Evolutionary conservation across 2,888 invertebrate genomes (phyloP).

Genomic region (Chironomus riparius): DNA sequence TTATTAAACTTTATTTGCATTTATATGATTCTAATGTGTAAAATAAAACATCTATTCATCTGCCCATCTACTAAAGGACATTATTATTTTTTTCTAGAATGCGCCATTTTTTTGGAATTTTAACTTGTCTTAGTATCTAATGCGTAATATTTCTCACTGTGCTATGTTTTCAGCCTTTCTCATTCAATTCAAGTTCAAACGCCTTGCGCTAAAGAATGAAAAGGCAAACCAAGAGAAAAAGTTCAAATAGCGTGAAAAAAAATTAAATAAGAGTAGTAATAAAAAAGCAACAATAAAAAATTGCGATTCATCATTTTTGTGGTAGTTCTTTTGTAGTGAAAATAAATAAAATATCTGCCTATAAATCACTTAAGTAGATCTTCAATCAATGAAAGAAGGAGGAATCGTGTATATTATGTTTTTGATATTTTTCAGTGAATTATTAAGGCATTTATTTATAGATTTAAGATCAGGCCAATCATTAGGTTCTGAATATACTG

Average conservation of each 20-base stretch:
- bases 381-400: not conserved
- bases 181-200: slow-evolving; percentile 11
- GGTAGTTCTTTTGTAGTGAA: not conserved
- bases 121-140: not conserved
- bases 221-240: not conserved
- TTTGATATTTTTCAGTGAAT: not conserved
- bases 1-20: no score
- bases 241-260: not conserved
- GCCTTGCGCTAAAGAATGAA: not conserved
- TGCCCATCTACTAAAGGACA: no score
- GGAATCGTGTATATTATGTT: not conserved
- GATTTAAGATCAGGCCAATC: not conserved
- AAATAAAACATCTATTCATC: no score
- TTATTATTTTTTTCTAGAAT: no score
- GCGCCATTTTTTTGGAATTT: no score
- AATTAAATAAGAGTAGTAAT: not conserved
- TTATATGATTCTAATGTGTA: no score
- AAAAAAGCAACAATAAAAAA: no score
- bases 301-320: not conserved
- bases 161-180: not conserved
- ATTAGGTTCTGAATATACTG: not conserved
- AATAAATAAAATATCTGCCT: not conserved
- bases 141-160: not conserved
- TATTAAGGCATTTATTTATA: not conserved
- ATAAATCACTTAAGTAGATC: not conserved